Percentiles rank a stretch among this genome's conserved stretches.
Conservation (phyloP, 2,113 vertebrate genomes). For the Pycnonotus jocosus region DNA sequence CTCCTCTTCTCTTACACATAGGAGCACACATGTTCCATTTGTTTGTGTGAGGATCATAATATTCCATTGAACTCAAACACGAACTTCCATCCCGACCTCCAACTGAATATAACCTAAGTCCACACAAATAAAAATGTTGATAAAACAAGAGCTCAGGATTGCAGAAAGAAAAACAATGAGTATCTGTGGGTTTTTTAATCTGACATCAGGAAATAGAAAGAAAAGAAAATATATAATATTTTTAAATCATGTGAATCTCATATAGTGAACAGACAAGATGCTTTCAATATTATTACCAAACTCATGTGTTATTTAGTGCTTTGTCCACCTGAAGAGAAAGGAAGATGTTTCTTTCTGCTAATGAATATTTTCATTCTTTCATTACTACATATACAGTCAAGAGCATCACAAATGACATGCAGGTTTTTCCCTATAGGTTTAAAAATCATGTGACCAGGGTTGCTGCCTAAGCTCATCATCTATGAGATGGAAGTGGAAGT, state of each 20-base stretch:
- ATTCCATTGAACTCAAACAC: conserved; percentile 80
- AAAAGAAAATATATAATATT: neutral
- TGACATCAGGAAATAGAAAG: neutral
- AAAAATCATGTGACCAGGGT: neutral
- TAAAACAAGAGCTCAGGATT: neutral
- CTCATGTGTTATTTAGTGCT: neutral
- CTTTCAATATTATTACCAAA: neutral
- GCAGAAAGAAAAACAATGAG: neutral
- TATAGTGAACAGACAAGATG: neutral
- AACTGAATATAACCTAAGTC: conserved; percentile 76
- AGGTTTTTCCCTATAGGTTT: neutral
- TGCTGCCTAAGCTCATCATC: neutral
- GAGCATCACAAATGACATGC: neutral
- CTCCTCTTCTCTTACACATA: conserved; percentile 80
- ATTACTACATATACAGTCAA: neutral
- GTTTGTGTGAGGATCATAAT: conserved; percentile 81
- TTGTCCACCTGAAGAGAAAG: neutral
- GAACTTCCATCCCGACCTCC: conserved; percentile 80
- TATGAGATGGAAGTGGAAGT: neutral
- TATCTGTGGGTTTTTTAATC: neutral
- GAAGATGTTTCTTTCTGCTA: neutral
- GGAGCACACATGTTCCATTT: conserved; percentile 81
- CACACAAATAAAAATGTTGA: neutral
- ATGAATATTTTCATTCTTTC: neutral
- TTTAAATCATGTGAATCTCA: neutral